Percentiles rank a stretch among this genome's conserved stretches.
phyloP scores from a whole-genome alignment of 2,113 vertebrate genomes.

The Bolborhynchus lineola region DNA sequence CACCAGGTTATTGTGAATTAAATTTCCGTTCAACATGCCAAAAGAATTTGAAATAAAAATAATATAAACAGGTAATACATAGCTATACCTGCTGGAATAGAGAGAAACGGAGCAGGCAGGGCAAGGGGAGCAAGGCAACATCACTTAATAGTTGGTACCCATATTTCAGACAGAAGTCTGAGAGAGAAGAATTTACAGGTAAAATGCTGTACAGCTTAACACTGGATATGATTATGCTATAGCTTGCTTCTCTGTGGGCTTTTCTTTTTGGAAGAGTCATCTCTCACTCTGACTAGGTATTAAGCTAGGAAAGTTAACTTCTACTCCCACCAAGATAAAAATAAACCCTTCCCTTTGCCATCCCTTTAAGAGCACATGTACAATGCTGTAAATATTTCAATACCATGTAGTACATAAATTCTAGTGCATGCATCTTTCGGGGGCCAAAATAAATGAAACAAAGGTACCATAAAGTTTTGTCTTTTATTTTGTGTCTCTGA shows the following conservation, averaged over 20 bases:
- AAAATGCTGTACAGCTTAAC: conserved; percentile 20
- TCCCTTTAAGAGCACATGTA: conserved; percentile 74
- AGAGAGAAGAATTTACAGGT: conserved; percentile 19
- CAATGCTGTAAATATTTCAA: conserved; percentile 94
- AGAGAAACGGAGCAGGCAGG: background rate
- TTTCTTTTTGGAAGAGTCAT: conserved; percentile 72
- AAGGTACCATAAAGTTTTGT: conserved; percentile 77
- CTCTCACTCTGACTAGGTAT: conserved; percentile 56
- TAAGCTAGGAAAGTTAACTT: conserved; percentile 52
- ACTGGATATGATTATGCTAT: conserved; percentile 49
- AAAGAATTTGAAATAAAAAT: conserved; percentile 43
- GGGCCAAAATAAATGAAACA: conserved; percentile 81
- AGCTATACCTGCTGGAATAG: conserved; percentile 16
- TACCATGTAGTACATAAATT: conserved; percentile 87
- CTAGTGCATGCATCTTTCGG: conserved; percentile 93
- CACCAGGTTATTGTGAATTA: conserved; percentile 51
- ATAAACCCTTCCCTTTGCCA: conserved; percentile 34
- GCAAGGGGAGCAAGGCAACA: background rate
- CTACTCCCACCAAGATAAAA: conserved; percentile 35
- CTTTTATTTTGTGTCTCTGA: conserved; percentile 84
- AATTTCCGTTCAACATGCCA: conserved; percentile 29
- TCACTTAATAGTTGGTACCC: background rate
- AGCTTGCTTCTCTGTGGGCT: conserved; percentile 59
- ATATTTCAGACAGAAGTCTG: background rate
- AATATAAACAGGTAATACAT: background rate